A percentile compares a stretch with the other conserved stretches of the same genome.
Evolutionary conservation across 1,140 invertebrate species (phyloP).

Genomic region (Euura saliciscinereae): DNA sequence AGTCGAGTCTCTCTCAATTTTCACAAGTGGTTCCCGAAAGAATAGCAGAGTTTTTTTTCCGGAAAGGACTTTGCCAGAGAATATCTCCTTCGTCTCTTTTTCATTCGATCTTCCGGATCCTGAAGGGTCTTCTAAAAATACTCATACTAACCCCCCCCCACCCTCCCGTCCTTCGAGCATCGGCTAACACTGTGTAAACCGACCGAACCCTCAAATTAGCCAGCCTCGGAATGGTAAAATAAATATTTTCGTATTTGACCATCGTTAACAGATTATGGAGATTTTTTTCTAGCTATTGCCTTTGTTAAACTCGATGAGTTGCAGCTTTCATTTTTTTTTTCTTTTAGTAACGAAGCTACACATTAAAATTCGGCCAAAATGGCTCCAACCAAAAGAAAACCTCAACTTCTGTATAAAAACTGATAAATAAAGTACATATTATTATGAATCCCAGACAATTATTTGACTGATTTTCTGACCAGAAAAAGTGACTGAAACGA

Average conservation of each 20-base stretch:
- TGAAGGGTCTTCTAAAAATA: not conserved
- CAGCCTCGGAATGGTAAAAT: conserved; percentile 23
- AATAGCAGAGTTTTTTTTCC: not conserved
- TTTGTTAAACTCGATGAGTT: conserved; percentile 18
- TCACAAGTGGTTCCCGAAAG: not conserved
- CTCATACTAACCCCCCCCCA: not conserved
- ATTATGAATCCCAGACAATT: too few relatives aligned
- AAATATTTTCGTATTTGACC: conserved; percentile 35
- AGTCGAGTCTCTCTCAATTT: not conserved
- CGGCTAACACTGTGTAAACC: conserved; percentile 21
- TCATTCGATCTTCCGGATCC: not conserved
- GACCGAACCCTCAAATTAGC: conserved; percentile 28
- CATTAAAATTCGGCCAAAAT: too few relatives aligned
- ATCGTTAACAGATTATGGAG: conserved; percentile 24
- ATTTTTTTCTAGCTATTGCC: conserved; percentile 21
- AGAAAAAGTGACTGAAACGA: too few relatives aligned
- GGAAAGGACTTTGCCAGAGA: not conserved
- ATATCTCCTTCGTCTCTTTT: not conserved
- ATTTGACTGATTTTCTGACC: too few relatives aligned
- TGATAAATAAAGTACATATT: too few relatives aligned
- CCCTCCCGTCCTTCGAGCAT: not conserved
- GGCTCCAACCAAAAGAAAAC: too few relatives aligned
- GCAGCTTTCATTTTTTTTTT: not conserved
- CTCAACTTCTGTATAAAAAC: too few relatives aligned
- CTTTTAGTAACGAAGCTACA: not conserved